Percentiles rank a stretch among this genome's conserved stretches.
Conservation (phyloP, 2,888 invertebrate species). For the Amblyteles armatorius region DNA sequence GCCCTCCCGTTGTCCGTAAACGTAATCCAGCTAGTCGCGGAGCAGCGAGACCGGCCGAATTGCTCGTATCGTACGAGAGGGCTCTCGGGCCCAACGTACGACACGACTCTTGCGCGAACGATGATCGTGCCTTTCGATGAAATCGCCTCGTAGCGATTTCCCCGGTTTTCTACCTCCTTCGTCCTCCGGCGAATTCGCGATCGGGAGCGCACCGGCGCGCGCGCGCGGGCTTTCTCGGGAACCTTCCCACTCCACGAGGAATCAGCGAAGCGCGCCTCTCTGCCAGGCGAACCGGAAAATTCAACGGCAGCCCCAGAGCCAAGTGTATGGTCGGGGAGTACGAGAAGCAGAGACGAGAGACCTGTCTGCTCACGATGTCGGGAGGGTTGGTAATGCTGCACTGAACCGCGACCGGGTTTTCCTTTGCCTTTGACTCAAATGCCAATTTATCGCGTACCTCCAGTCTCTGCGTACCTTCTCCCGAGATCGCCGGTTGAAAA, state of each 20-base stretch:
- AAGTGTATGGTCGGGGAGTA: constrained; percentile 13
- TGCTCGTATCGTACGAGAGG: constrained; percentile 24
- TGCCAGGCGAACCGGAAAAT: constrained; percentile 63
- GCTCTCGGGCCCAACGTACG: background rate
- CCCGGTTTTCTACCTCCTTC: constrained; percentile 19
- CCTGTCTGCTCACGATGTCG: constrained; percentile 39
- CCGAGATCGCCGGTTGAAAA: constrained; percentile 31
- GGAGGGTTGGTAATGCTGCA: constrained; percentile 43
- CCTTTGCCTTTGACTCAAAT: constrained; percentile 31
- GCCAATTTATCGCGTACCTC: constrained; percentile 55
- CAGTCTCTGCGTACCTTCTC: constrained; percentile 12
- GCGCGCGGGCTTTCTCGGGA: background rate
- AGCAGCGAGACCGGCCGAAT: constrained; percentile 30
- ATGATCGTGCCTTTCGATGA: constrained; percentile 56
- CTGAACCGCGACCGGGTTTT: constrained; percentile 43
- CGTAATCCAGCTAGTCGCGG: constrained; percentile 62
- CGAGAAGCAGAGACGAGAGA: constrained; percentile 30
- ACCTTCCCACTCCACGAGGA: constrained; percentile 29
- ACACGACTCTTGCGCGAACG: constrained; percentile 44
- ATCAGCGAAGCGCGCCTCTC: constrained; percentile 51
- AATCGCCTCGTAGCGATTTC: constrained; percentile 60
- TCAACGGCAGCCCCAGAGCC: constrained; percentile 38
- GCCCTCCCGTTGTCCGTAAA: constrained; percentile 26
- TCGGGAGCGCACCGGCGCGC: constrained; percentile 5
- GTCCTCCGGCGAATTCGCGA: constrained; percentile 37